These are phyloP conservation scores for Aphelenchoides besseyi DNA, from an alignment of 1,140 invertebrate species.

Conservation along the genomic window DNA sequence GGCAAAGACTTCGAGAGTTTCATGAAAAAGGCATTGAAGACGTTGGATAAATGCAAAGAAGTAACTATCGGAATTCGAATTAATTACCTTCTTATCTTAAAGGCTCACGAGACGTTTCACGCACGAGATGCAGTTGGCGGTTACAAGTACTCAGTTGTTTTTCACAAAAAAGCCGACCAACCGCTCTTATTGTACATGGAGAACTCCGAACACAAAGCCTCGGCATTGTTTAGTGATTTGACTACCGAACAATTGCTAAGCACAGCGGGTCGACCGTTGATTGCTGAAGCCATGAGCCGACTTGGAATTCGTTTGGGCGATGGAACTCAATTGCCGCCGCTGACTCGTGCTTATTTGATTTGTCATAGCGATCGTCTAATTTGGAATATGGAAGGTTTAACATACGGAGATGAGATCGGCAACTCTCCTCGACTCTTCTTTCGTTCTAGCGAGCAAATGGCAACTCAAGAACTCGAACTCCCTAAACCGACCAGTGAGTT, in stretches of 20 bases:
- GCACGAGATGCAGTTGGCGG: conserved; percentile 54
- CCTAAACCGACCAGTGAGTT: conserved; percentile 20
- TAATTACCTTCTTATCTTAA: conserved; percentile 20
- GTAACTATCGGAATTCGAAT: conserved; percentile 27
- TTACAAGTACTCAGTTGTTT: conserved; percentile 49
- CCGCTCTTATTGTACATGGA: conserved; percentile 57
- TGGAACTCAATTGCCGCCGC: background rate
- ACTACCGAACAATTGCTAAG: conserved; percentile 54
- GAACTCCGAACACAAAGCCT: conserved; percentile 44
- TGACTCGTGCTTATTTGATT: conserved; percentile 43
- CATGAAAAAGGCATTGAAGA: conserved; percentile 52
- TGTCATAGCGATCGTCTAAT: conserved; percentile 36
- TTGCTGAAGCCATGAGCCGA: conserved; percentile 44
- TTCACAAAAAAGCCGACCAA: conserved; percentile 51
- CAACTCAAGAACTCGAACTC: conserved; percentile 15
- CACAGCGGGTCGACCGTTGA: conserved; percentile 29
- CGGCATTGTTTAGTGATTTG: conserved; percentile 57
- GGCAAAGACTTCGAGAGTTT: conserved; percentile 57
- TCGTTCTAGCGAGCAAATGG: conserved; percentile 16
- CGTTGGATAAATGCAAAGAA: conserved; percentile 41
- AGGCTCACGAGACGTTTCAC: conserved; percentile 54
- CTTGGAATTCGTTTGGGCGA: conserved; percentile 38
- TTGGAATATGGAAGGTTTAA: conserved; percentile 34
- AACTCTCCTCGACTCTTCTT: conserved; percentile 38
- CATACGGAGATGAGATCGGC: conserved; percentile 43